phyloP scores from a whole-genome alignment of 2,797 vertebrate genomes.

The Urosaurus nigricauda region DNA sequence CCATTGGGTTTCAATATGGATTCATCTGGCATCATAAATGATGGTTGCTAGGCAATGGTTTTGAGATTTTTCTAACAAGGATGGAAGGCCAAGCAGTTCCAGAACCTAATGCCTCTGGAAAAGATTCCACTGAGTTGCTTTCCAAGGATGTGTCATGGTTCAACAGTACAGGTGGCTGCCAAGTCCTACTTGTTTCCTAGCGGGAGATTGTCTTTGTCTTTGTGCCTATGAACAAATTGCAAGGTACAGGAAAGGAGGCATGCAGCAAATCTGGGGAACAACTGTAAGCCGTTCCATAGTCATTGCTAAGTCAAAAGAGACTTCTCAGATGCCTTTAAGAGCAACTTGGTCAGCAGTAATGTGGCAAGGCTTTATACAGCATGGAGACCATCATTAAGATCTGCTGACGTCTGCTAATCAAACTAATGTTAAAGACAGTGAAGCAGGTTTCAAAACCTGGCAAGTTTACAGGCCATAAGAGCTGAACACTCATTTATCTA shows the following conservation, averaged over 20 bases:
- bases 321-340: neutral
- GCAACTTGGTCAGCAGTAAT: neutral
- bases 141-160: neutral
- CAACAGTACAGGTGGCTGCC: too few relatives aligned
- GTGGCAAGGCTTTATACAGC: neutral
- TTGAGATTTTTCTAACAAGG: constrained; percentile 6
- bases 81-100: constrained; percentile 21
- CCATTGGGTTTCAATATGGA: constrained; percentile 37
- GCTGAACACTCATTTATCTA: neutral
- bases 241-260: neutral
- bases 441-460: neutral
- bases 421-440: neutral
- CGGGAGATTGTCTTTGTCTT: neutral
- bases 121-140: constrained; percentile 13
- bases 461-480: neutral
- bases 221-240: neutral
- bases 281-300: neutral
- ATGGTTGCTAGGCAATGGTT: constrained; percentile 47
- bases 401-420: neutral
- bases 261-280: neutral
- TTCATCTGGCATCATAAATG: constrained; percentile 60
- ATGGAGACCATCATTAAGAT: neutral
- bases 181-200: too few relatives aligned
- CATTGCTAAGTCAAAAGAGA: neutral
- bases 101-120: neutral